Evolutionary conservation across 1,140 invertebrate species (phyloP).

Genomic region (Cyphomyrmex costatus): DNA sequence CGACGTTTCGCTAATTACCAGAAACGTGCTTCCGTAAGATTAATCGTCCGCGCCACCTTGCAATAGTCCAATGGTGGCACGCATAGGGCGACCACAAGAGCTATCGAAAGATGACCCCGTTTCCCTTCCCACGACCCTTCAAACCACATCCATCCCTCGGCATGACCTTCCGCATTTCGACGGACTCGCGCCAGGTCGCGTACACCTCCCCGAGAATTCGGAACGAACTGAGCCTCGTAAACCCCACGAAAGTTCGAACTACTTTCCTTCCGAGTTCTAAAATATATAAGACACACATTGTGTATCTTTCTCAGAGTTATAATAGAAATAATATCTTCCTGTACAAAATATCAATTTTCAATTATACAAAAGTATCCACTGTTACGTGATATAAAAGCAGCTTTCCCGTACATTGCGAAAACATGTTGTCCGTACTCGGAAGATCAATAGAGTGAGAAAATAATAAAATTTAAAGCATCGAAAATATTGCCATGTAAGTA

Average conservation of each 20-base stretch:
- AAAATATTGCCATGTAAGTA: not conserved
- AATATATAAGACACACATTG: not conserved
- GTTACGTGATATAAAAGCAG: conserved; percentile 8
- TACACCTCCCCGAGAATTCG: conserved; percentile 64
- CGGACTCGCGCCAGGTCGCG: conserved; percentile 70
- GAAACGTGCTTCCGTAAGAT: conserved; percentile 33
- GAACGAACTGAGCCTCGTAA: conserved; percentile 26
- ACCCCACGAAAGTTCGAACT: conserved; percentile 48
- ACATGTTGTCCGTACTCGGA: not conserved
- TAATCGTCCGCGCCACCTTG: conserved; percentile 31
- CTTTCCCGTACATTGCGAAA: not conserved
- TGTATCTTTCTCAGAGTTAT: not conserved
- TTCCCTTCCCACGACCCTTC: conserved; percentile 77
- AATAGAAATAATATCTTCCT: conserved; percentile 12
- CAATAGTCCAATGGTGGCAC: conserved; percentile 35
- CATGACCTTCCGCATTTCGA: conserved; percentile 57
- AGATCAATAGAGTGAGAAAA: conserved; percentile 35
- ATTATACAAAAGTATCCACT: not conserved
- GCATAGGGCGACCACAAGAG: conserved; percentile 44
- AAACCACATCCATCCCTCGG: conserved; percentile 69
- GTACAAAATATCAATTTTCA: conserved; percentile 30
- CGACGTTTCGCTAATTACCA: conserved; percentile 52
- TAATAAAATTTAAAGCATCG: conserved; percentile 8
- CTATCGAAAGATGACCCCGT: conserved; percentile 71
- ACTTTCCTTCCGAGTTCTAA: conserved; percentile 37